Conservation (phyloP, 2,888 invertebrate genomes). For the Eupithecia subumbrata region DNA sequence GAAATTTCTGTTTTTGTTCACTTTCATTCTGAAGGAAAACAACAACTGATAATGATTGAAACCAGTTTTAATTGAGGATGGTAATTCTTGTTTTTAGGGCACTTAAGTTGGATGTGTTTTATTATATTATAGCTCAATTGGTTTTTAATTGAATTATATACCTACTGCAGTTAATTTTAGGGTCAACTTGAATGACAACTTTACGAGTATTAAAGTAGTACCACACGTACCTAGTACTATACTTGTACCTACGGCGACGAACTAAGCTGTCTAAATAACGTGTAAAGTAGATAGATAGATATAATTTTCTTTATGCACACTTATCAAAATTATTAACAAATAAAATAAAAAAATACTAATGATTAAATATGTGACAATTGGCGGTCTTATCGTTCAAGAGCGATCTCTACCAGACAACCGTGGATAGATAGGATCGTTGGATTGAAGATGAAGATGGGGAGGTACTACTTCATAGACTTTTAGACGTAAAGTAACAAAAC, state of each 20-base stretch:
- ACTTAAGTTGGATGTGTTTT: constrained; percentile 38
- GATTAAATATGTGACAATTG: neutral
- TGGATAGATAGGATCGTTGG: neutral
- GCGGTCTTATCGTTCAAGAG: neutral
- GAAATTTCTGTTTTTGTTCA: constrained; percentile 45
- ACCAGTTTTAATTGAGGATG: constrained; percentile 51
- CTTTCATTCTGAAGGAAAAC: constrained; percentile 51
- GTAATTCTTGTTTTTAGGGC: constrained; percentile 45
- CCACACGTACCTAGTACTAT: no score
- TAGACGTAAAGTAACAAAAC: neutral
- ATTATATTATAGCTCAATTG: neutral
- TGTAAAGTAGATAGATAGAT: no score
- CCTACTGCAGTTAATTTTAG: constrained; percentile 25
- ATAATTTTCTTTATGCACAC: no score
- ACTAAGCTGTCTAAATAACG: neutral
- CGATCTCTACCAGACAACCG: neutral
- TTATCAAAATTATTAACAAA: no score
- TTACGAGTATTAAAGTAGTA: no score
- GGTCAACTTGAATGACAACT: neutral
- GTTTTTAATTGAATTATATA: neutral
- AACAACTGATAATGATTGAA: constrained; percentile 36
- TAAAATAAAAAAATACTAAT: no score
- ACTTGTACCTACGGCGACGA: neutral
- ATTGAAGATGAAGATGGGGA: neutral
- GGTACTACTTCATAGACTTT: neutral